These are phyloP conservation scores for Apis dorsata DNA, from an alignment of 1,140 invertebrate genomes.

Conservation along the genomic window DNA sequence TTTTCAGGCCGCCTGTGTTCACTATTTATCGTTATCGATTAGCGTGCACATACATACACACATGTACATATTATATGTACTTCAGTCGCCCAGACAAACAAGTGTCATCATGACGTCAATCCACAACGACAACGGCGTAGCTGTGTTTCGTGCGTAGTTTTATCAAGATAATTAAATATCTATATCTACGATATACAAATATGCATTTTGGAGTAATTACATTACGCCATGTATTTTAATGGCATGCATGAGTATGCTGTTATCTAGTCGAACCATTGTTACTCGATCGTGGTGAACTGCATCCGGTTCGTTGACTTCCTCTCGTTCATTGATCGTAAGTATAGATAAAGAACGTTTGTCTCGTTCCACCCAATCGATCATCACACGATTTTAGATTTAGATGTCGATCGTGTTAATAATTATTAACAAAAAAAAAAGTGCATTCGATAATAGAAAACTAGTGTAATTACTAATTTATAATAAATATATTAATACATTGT, in stretches of 20 bases:
- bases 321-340: neutral
- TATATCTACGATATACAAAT: neutral
- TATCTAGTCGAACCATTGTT: constrained; percentile 4
- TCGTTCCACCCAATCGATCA: neutral
- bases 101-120: constrained; percentile 66
- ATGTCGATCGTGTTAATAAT: neutral
- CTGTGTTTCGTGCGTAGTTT: constrained; percentile 20
- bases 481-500: neutral
- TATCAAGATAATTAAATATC: constrained; percentile 34
- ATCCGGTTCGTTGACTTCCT: constrained; percentile 27
- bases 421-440: neutral
- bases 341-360: neutral
- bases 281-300: constrained; percentile 1
- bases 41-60: constrained; percentile 3
- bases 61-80: too few relatives aligned
- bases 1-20: neutral
- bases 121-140: constrained; percentile 22
- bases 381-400: neutral
- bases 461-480: neutral
- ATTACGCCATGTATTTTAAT: constrained; percentile 23
- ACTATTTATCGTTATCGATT: constrained; percentile 57
- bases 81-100: constrained; percentile 45
- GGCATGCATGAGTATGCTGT: neutral
- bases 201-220: neutral
- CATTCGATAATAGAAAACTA: neutral